Evolutionary conservation across 2,113 vertebrate genomes (phyloP), one percentile per base, ranked within the genome.

Genomic region (Sprattus sprattus): DNA sequence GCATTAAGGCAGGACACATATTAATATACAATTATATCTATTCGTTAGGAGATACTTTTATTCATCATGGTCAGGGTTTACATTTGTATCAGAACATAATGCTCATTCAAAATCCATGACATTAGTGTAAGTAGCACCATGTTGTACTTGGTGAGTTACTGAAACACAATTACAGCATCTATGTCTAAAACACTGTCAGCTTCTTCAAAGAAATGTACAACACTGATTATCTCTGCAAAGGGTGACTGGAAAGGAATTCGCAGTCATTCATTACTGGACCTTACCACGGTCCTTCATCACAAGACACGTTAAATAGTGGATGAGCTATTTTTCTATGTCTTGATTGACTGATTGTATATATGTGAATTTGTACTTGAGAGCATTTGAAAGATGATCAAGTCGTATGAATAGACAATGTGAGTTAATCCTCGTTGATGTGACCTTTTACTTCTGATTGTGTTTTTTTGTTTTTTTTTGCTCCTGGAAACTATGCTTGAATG

Each of bases 401-500:
- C 28, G 64, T 67, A 67, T 67, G 64, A 67, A 10, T 28, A 67
- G 64, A 67, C 64, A 67, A 25, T 28, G 64, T 67, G 64, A 67
- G 6, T 25, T 67, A 25, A 28, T 67, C 25, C 64, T 67, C 28
- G 64, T 67, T 67, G n/a, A 67, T 67, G 64, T 67, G 64, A 67
- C 25, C 39, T 67, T 64, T 64, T 67, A 67, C n/a, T 60, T 60
- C 54, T 67, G 64, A 67, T 67, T 67, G 64, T 39, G 39, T 39
- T 67, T 25, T n/a, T 22, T 64, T 2, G n/a, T 60, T 16, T 57
- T 28, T n/a, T 28, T 67, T 67, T 67, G 64, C 25, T 67, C 25
- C 64, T 67, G 64, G 64, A 67, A 28, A 67, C 64, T 67, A 67
- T 67, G 64, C 64, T 67, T 67, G 64, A 67, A 67, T 67, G n/a